These are phyloP conservation scores for Nibea albiflora DNA, from an alignment of 2,113 vertebrate species.

Conservation along the genomic window DNA sequence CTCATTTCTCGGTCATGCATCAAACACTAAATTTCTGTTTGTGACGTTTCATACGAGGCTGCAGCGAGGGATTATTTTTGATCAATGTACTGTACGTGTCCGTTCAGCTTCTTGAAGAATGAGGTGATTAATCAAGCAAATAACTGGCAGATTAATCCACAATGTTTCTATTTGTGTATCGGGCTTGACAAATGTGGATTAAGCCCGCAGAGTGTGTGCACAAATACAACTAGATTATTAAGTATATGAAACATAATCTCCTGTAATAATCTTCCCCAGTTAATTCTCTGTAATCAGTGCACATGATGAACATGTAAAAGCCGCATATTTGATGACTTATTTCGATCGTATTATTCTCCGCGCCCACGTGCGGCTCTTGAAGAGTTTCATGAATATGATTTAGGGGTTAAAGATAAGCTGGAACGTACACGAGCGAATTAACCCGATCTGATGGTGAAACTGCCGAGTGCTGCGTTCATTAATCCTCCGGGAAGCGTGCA, in stretches of 20 bases:
- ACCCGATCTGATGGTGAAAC: slow-evolving; percentile 50
- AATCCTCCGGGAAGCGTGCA: slow-evolving; percentile 18
- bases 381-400: slow-evolving; percentile 57
- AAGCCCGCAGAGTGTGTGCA: too few relatives aligned
- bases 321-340: slow-evolving; percentile 25
- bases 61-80: too few relatives aligned
- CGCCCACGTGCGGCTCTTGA: slow-evolving; percentile 31
- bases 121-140: background rate
- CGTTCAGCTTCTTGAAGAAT: background rate
- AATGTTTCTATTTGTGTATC: too few relatives aligned
- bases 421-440: slow-evolving; percentile 39
- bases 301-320: background rate
- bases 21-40: too few relatives aligned
- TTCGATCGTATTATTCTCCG: slow-evolving; percentile 12
- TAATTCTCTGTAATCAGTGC: background rate
- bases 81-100: too few relatives aligned
- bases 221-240: background rate
- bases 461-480: slow-evolving; percentile 50
- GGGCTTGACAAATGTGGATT: too few relatives aligned
- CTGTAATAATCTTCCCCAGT: background rate
- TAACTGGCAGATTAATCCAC: too few relatives aligned
- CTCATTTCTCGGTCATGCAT: too few relatives aligned
- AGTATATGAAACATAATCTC: background rate
- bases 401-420: slow-evolving; percentile 57
- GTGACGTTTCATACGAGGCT: too few relatives aligned